A percentile compares a stretch with the other conserved stretches of the same genome.
Evolutionary conservation across 2,113 vertebrate genomes (phyloP).

Genomic region (cattle (Bos taurus)): ARS-UCD2.0 NC_037329.1:28495001-28495500

Average conservation of each 20-base stretch:
- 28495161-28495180: neutral
- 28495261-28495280: neutral
- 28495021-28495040: neutral
- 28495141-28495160: neutral
- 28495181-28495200: neutral
- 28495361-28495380: neutral
- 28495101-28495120: neutral
- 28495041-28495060: neutral
- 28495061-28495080: neutral
- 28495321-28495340: neutral
- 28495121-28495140: neutral
- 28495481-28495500: neutral
- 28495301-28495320: neutral
- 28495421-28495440: neutral
- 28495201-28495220: neutral
- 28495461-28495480: neutral
- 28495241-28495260: neutral
- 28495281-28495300: neutral
- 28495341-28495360: neutral
- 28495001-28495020: neutral
- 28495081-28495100: neutral
- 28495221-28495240: neutral
- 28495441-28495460: neutral
- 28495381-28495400: neutral
- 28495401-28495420: neutral